A percentile compares a stretch with the other conserved stretches of the same genome.
These are phyloP conservation scores for Thamnaconus septentrionalis DNA, from an alignment of 2,113 vertebrate species.

Conservation along the genomic window DNA sequence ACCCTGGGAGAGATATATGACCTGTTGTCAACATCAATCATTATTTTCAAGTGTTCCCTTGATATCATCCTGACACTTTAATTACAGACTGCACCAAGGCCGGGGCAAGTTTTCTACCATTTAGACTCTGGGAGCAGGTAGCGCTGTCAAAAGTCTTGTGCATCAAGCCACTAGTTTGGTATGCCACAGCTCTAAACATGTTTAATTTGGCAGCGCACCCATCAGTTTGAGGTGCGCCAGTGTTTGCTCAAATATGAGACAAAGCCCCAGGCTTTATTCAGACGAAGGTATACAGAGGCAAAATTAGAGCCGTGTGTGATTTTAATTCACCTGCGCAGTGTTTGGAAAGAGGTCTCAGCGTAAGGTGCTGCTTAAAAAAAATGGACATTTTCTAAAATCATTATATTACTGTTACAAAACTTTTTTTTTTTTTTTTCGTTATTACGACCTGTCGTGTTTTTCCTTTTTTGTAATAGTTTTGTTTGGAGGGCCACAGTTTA, in stretches of 20 bases:
- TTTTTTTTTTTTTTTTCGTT: no score
- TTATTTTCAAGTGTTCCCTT: slow-evolving; percentile 34
- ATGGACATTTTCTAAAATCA: no score
- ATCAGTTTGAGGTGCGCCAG: slow-evolving; percentile 32
- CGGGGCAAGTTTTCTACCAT: slow-evolving; percentile 43
- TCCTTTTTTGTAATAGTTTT: no score
- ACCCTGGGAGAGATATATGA: background rate
- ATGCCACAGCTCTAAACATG: slow-evolving; percentile 32
- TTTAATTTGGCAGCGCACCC: slow-evolving; percentile 53
- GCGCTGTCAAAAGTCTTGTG: slow-evolving; percentile 39
- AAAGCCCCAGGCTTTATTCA: slow-evolving; percentile 52
- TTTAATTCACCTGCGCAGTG: no score
- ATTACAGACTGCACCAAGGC: slow-evolving; percentile 57
- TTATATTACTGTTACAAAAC: no score
- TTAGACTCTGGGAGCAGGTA: slow-evolving; percentile 50
- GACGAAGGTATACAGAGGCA: no score
- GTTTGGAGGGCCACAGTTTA: no score
- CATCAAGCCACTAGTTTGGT: slow-evolving; percentile 32
- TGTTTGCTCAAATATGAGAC: slow-evolving; percentile 44
- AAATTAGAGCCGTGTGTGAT: no score
- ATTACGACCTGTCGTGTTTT: no score
- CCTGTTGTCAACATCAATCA: slow-evolving; percentile 9
- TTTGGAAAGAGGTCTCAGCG: no score
- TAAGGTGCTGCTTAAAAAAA: no score
- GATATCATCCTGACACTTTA: slow-evolving; percentile 48